These are phyloP conservation scores for Rhincodon typus DNA, from an alignment of 2,797 vertebrate genomes.

Conservation along the genomic window DNA sequence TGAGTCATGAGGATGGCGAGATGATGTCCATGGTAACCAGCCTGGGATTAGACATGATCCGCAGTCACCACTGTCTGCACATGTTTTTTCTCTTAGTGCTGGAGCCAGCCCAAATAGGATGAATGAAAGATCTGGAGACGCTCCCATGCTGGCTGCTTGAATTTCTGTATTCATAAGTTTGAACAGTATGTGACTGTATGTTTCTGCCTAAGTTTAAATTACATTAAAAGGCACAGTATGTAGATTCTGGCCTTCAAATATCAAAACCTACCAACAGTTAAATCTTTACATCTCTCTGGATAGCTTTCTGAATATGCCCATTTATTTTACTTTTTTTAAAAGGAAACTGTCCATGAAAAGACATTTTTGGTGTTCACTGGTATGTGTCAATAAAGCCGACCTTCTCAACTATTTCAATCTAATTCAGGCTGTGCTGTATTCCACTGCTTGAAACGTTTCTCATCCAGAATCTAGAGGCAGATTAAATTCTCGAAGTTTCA, in stretches of 20 bases:
- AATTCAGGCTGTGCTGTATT: neutral
- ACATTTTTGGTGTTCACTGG: neutral
- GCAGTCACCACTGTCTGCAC: constrained; percentile 25
- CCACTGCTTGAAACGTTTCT: neutral
- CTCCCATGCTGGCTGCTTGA: constrained; percentile 1
- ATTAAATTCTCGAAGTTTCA: neutral
- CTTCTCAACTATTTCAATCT: neutral
- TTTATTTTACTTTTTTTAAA: neutral
- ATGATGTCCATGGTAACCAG: constrained; percentile 2
- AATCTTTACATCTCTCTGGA: neutral
- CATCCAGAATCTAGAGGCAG: neutral
- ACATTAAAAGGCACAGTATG: constrained; percentile 1
- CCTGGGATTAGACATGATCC: neutral
- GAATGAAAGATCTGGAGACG: constrained; percentile 25
- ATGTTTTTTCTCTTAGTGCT: neutral
- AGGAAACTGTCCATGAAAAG: neutral
- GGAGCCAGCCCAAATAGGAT: constrained; percentile 17
- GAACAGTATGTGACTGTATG: constrained; percentile 13
- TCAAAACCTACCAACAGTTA: neutral
- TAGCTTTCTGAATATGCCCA: constrained; percentile 2
- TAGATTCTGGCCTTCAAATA: neutral
- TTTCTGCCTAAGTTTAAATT: neutral
- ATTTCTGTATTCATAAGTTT: constrained; percentile 34
- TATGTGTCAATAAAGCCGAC: neutral
- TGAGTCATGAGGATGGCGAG: constrained; percentile 14